Conservation (phyloP, 2,888 invertebrate species). For the Platycheirus albimanus region DNA sequence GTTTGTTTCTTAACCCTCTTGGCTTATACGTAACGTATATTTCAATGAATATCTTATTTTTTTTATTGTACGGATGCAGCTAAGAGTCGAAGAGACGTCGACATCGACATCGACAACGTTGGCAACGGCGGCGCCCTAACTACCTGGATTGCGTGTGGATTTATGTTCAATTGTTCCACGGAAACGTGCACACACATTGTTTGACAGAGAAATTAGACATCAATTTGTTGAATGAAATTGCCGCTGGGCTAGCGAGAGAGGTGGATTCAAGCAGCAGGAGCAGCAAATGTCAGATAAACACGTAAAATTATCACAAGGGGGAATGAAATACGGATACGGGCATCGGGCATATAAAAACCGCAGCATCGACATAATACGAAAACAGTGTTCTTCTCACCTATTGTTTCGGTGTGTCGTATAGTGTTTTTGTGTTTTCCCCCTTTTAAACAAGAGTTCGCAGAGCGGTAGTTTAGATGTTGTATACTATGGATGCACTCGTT, state of each 20-base stretch:
- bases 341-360: constrained; percentile 45
- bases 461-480: constrained; percentile 26
- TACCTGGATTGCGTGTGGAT: constrained; percentile 70
- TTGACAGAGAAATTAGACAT: constrained; percentile 74
- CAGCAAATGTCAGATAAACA: constrained; percentile 69
- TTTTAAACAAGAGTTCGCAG: constrained; percentile 7
- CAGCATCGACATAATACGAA: constrained; percentile 71
- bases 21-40: constrained; percentile 13
- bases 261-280: constrained; percentile 23
- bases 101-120: neutral
- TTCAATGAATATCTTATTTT: constrained; percentile 73
- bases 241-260: too few relatives aligned
- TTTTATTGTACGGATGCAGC: constrained; percentile 42
- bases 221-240: constrained; percentile 72
- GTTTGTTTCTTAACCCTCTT: constrained; percentile 58
- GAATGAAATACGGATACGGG: neutral
- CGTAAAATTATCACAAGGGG: constrained; percentile 67
- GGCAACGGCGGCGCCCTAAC: constrained; percentile 25
- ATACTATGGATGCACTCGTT: constrained; percentile 49
- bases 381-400: constrained; percentile 71
- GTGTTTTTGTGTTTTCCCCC: constrained; percentile 24
- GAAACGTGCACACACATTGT: constrained; percentile 72
- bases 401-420: constrained; percentile 51
- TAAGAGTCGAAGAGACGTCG: constrained; percentile 1
- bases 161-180: constrained; percentile 67